Evolutionary conservation across 1,140 invertebrate species (phyloP).

Genomic region (Saccostrea glomerata): DNA sequence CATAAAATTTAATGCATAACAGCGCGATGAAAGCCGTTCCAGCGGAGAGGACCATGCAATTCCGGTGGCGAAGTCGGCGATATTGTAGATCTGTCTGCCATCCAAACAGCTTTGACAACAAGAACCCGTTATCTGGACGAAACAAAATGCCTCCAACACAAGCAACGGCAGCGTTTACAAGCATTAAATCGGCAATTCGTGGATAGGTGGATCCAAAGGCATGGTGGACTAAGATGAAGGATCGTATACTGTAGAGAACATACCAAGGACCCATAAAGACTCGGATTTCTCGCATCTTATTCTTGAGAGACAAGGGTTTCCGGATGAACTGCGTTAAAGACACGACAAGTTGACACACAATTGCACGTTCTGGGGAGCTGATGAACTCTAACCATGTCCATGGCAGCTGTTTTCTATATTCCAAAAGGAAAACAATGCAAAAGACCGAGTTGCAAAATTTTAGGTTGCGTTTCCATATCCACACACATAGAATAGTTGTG

Average conservation of each 20-base stretch:
- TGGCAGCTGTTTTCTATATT: background rate
- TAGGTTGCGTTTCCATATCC: background rate
- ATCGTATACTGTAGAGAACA: background rate
- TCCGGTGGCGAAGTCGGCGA: background rate
- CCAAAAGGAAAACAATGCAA: background rate
- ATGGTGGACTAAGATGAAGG: background rate
- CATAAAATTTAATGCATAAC: background rate
- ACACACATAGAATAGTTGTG: background rate
- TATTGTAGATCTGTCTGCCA: background rate
- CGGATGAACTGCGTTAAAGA: background rate
- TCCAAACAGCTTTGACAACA: background rate
- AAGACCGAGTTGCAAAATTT: background rate
- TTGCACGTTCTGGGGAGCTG: slow-evolving; percentile 1
- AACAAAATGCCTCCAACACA: background rate
- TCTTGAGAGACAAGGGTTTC: background rate
- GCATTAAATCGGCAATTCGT: background rate
- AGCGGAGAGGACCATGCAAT: background rate
- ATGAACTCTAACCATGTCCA: background rate
- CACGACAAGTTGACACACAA: background rate
- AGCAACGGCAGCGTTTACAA: background rate
- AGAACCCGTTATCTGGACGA: background rate
- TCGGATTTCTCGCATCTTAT: background rate
- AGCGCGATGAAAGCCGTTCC: background rate
- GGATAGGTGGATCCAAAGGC: background rate
- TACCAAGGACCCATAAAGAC: background rate